Base-by-base conservation (phyloP, 2,888 invertebrate species). In the Mellilla xanthometata region DNA sequence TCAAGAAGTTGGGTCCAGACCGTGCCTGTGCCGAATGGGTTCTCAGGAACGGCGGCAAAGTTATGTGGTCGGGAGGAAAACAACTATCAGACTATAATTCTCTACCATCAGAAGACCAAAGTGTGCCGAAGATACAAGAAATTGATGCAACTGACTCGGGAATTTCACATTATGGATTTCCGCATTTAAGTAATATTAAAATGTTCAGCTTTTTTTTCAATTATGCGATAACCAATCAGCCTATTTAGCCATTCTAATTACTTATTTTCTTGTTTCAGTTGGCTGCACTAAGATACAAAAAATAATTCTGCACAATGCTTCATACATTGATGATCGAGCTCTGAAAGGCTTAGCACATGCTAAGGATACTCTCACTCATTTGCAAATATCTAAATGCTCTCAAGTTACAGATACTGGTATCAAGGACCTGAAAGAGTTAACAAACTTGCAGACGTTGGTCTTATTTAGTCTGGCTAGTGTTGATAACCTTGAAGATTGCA, bases 21-120 rank as follows among this genome's bases (percentile, higher is more conserved):
- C 89, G 96, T 51, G 93, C 95, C 2, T 98, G 98, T 80, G 97
- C 98, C 0, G 99, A 99, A 81, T 99, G 99, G 99, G 87, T 99
- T 3, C 83, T 99, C 13, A 91, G 95, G 56, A 98, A 98, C 84
- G 98, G 98, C 2, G 98, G 96, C 2, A 89, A 91, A 43, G 92
- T 99, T 0, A 93, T 93, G 49, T 97, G 95, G 92, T 86, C 86
- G 23, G 91, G 90, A 23, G 88, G 91, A 2, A 91, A 81, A 60
- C 72, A 92, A 27, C 74, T 84, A 32, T 57, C 63, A 0, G 94
- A 97, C 79, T 98, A 97, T 72, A 97, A 98, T 77, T 62, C 74
- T 0, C 79, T 98, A 31, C 95, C 96, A 0, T 43, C 75, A 8
- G 77, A 89, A 2, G 91, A 92, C 54, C 78, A 84, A 12, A 65